Evolutionary conservation across 2,113 vertebrate genomes (phyloP).

Genomic region (Hymenochirus boettgeri): DNA sequence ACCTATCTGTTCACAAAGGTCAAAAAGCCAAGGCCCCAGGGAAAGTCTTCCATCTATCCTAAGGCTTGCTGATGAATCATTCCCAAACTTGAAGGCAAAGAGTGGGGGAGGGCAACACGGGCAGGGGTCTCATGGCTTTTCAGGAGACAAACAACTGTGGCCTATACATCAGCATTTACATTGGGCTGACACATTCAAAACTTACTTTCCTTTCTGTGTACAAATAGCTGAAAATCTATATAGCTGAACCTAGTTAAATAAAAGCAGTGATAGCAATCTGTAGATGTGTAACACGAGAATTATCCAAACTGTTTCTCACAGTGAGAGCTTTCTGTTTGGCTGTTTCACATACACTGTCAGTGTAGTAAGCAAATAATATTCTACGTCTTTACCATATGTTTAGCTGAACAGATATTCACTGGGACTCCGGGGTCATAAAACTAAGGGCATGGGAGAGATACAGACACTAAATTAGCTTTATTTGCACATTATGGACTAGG

Average conservation of each 20-base stretch:
- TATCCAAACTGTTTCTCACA: conserved; percentile 35
- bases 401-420: conserved; percentile 23
- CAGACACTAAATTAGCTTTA: conserved; percentile 17
- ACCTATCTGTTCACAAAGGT: conserved; percentile 88
- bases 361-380: conserved; percentile 33
- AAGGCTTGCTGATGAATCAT: conserved; percentile 96
- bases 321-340: conserved; percentile 29
- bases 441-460: conserved; percentile 36
- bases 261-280: conserved; percentile 35
- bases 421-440: conserved; percentile 31
- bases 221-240: conserved; percentile 41
- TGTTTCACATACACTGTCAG: conserved; percentile 40
- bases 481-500: conserved; percentile 11
- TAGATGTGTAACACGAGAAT: conserved; percentile 13
- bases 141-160: conserved; percentile 81
- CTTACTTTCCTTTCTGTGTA: conserved; percentile 72
- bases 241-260: background rate
- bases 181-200: conserved; percentile 70
- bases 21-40: conserved; percentile 87
- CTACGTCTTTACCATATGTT: conserved; percentile 36
- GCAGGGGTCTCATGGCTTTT: conserved; percentile 85
- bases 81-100: conserved; percentile 60
- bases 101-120: conserved; percentile 59
- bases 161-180: conserved; percentile 89
- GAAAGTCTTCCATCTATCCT: conserved; percentile 84